Evolutionary conservation across 1,140 invertebrate genomes (phyloP), one percentile per base, ranked within the genome.

Genomic region (Zaprionus capensis): DNA sequence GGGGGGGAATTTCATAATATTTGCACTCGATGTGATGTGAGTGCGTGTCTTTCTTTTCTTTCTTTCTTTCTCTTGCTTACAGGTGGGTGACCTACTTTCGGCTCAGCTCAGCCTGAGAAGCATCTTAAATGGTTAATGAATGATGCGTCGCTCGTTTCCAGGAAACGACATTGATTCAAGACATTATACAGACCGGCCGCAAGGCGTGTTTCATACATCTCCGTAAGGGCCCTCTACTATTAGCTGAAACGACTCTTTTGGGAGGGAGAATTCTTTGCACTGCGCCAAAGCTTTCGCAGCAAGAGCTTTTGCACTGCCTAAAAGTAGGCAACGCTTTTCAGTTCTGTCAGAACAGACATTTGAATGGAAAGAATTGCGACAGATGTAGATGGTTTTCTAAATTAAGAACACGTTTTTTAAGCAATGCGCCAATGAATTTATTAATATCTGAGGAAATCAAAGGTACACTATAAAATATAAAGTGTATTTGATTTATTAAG

Each of bases 1-100:
- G 20, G 59, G 55, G 66, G 73, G 71, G 73, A 62, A 87, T 87
- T 87, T 87, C 83, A 82, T 87, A 87, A 87, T 87, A 87, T 87
- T 87, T 80, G 80, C 83, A 83, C 71, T 82, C 64, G 69, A 59
- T 65, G 58, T 51, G 53, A 41, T n/a, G 57, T 68, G 69, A 86
- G 65, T 80, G 82, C 59, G 65, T 73, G 62, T 77, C 68, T 77
- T 78, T 65, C 63, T 11, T 66, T 31, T 31, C 28, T 11, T 31
- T 31, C 28, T 31, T 31, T 56, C 64, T 41, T 41, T 17, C 41
- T 46, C 41, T 17, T 68, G 73, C 67, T 71, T 80, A 82, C 83
- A 87, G 83, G 83, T 87, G 84, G 78, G 80, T 80, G 84, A 87
- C 83, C 83, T 77, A 87, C 59, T 76, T 87, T 81, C 64, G 57